A percentile compares a stretch with the other conserved stretches of the same genome.
These are phyloP conservation scores for Callinectes sapidus DNA, from an alignment of 2,888 invertebrate species.

Conservation along the genomic window DNA sequence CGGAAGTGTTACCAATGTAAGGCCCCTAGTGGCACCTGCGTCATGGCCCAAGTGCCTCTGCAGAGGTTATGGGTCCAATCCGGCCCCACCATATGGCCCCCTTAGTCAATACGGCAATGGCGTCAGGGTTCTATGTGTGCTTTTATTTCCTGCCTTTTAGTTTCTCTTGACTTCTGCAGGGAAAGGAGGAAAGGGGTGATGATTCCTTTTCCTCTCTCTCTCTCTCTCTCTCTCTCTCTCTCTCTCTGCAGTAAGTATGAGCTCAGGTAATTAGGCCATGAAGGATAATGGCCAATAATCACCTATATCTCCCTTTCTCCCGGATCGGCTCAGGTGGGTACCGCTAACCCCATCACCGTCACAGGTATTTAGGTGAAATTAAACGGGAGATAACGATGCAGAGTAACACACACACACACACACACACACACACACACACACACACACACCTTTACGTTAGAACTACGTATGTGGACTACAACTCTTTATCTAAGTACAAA, in stretches of 20 bases:
- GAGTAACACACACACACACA: not conserved
- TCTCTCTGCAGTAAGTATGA: not conserved
- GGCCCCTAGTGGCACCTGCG: not conserved
- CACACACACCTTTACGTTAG: not conserved
- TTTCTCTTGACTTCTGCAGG: not conserved
- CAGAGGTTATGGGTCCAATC: slow-evolving; percentile 2
- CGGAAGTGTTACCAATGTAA: not conserved
- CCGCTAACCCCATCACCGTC: slow-evolving; percentile 4
- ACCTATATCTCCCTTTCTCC: not conserved
- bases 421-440: slow-evolving; percentile 25
- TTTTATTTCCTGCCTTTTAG: not conserved
- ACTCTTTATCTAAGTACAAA: not conserved
- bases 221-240: slow-evolving; percentile 24
- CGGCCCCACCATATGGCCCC: not conserved
- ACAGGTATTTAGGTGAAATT: slow-evolving; percentile 10
- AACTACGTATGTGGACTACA: not conserved
- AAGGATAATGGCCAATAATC: not conserved
- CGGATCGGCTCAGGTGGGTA: not conserved
- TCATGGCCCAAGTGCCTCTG: not conserved
- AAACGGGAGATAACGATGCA: slow-evolving; percentile 6
- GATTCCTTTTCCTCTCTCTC: not conserved
- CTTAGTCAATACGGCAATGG: not conserved
- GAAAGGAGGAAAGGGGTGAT: not conserved
- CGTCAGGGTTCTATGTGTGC: not conserved
- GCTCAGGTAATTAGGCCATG: not conserved